phyloP scores from a whole-genome alignment of 2,797 vertebrate species.

The Acipenser transmontanus region DNA sequence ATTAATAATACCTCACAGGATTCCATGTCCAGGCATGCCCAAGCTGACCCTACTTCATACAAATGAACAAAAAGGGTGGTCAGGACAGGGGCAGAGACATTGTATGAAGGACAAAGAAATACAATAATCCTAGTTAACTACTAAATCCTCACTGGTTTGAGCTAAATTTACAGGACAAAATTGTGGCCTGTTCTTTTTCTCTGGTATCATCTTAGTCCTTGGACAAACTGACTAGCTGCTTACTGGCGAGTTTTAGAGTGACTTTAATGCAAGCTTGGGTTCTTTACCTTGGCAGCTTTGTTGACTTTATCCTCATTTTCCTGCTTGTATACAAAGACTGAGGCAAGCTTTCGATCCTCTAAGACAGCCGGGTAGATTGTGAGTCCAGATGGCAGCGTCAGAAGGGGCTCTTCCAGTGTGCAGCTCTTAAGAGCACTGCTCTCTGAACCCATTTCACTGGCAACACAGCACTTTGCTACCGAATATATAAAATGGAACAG shows the following conservation, averaged over 20 bases:
- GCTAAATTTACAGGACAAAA: neutral
- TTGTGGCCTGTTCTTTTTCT: neutral
- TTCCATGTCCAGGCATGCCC: too few relatives aligned
- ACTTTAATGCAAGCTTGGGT: neutral
- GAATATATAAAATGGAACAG: neutral
- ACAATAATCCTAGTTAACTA: too few relatives aligned
- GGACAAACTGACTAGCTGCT: too few relatives aligned
- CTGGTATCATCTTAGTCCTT: neutral
- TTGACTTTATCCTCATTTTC: conserved; percentile 88
- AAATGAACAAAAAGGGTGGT: too few relatives aligned
- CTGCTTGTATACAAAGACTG: conserved; percentile 84
- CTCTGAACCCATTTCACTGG: conserved; percentile 75
- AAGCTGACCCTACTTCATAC: too few relatives aligned
- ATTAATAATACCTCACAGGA: too few relatives aligned
- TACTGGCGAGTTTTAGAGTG: too few relatives aligned
- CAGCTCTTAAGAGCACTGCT: conserved; percentile 79
- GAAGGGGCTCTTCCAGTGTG: conserved; percentile 60
- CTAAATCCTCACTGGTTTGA: neutral
- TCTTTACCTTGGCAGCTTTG: conserved; percentile 85
- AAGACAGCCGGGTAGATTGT: conserved; percentile 74
- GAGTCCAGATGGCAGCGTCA: conserved; percentile 73
- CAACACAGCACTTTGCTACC: too few relatives aligned
- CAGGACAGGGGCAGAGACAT: too few relatives aligned
- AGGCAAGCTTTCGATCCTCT: conserved; percentile 73
- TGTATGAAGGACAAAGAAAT: too few relatives aligned